Base-by-base conservation (phyloP, 2,888 invertebrate genomes). In the Podabrus alpinus region DNA sequence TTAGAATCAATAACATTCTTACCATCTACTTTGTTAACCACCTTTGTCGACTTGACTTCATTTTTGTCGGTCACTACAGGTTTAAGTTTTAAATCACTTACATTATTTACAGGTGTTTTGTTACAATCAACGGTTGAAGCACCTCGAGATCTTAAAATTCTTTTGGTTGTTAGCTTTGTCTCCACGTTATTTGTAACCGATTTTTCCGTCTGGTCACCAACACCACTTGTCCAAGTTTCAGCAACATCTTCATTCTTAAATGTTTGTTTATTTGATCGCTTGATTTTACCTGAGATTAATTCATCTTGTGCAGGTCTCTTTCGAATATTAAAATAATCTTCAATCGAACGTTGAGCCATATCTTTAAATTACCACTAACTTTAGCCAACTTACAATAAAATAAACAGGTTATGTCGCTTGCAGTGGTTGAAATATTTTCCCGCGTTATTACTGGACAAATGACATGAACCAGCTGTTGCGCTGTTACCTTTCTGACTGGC, bases 311-410 rank as follows among this genome's bases (percentile, higher is more conserved):
- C 93, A 74, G 91, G 89, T 82, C 95, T 91, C 88, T 95, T 95
- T 84, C 94, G 91, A 82, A 92, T 92, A 85, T 91, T 92, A 86
- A 94, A 95, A 89, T 91, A 95, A 78, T 91, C 90, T 77, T 93
- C 92, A 74, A 95, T 91, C 69, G 93, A 92, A 81, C 93, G 92
- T 87, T 95, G 95, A 79, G 94, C 91, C 94, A 95, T 94, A 83
- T 82, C n/a, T 45, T 45, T 45, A n/a, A 45, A 45, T 9, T 9
- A 24, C 1, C 29, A 29, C 13, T 0, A 3, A 13, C 3, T 25
- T 11, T 13, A 4, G n/a, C 5, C 7, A n/a, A 45, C 45, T n/a
- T 45, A n/a, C n/a, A n/a, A n/a, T 9, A 45, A 45, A 45, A 5
- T 45, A 3, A n/a, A 45, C 7, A 45, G 45, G 45, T 45, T 45